These are phyloP conservation scores for Odontocerum albicorne DNA, from an alignment of 2,888 invertebrate species.

Conservation along the genomic window DNA sequence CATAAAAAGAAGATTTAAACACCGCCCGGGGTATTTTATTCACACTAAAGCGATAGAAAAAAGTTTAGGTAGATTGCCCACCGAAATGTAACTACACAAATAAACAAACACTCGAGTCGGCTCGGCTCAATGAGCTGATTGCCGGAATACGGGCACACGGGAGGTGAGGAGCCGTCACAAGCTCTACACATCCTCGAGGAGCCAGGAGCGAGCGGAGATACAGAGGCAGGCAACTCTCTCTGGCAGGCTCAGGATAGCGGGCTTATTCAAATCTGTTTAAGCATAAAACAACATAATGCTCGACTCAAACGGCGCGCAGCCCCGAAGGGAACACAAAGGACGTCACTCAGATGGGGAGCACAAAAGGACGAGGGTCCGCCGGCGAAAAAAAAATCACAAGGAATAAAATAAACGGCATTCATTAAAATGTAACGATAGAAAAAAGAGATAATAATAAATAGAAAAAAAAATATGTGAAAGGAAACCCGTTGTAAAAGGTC, in stretches of 20 bases:
- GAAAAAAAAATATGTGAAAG: constrained; percentile 30
- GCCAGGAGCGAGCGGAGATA: constrained; percentile 11
- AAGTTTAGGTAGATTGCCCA: constrained; percentile 10
- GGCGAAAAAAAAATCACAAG: constrained; percentile 26
- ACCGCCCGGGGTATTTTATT: constrained; percentile 22
- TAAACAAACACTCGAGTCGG: constrained; percentile 29
- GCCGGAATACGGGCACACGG: constrained; percentile 11
- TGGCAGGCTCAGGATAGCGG: neutral
- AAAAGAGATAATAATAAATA: constrained; percentile 32
- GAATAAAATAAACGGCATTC: constrained; percentile 36
- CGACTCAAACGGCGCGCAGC: constrained; percentile 50
- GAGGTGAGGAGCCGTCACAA: constrained; percentile 14
- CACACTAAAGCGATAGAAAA: constrained; percentile 29
- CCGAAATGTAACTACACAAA: constrained; percentile 21
- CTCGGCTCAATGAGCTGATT: constrained; percentile 15
- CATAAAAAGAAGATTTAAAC: constrained; percentile 33
- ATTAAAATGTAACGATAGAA: constrained; percentile 36
- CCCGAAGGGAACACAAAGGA: constrained; percentile 25
- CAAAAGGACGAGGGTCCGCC: constrained; percentile 23
- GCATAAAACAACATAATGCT: constrained; percentile 60
- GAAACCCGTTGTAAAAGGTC: constrained; percentile 21
- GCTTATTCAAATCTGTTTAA: constrained; percentile 38
- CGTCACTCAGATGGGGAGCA: constrained; percentile 23
- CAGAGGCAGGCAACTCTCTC: neutral
- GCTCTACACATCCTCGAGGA: constrained; percentile 3